Conservation (phyloP, 2,888 invertebrate species). For the Macropis europaea region DNA sequence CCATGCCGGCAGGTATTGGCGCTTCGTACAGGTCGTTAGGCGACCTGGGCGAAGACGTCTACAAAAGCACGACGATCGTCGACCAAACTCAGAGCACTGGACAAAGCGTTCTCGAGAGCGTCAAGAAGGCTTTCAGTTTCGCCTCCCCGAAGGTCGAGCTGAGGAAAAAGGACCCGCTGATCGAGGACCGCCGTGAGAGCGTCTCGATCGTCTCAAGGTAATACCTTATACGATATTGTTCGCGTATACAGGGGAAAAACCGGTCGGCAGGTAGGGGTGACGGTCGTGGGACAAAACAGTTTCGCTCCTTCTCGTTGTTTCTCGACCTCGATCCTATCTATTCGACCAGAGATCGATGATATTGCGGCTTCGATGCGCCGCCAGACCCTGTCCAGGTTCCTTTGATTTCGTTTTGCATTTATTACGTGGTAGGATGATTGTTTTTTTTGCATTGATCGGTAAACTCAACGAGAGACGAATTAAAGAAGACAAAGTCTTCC, state of each 20-base stretch:
- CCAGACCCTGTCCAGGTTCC: background rate
- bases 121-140: constrained; percentile 84
- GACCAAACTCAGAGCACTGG: constrained; percentile 81
- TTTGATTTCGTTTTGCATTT: background rate
- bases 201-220: constrained; percentile 79
- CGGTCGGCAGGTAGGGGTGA: constrained; percentile 54
- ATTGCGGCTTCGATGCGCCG: background rate
- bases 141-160: constrained; percentile 79
- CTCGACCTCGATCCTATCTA: constrained; percentile 50
- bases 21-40: constrained; percentile 84
- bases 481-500: no score
- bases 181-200: constrained; percentile 77
- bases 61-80: constrained; percentile 83
- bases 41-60: constrained; percentile 82
- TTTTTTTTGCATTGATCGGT: no score
- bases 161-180: constrained; percentile 77
- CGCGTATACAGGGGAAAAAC: constrained; percentile 50
- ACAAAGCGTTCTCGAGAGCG: constrained; percentile 82
- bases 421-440: no score
- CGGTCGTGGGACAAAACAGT: constrained; percentile 34
- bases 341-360: constrained; percentile 13
- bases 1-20: constrained; percentile 85
- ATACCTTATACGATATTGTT: constrained; percentile 56
- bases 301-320: constrained; percentile 30
- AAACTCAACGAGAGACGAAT: no score